Evolutionary conservation across 2,888 invertebrate genomes (phyloP).

Genomic region (Lycocerus yunnanus): DNA sequence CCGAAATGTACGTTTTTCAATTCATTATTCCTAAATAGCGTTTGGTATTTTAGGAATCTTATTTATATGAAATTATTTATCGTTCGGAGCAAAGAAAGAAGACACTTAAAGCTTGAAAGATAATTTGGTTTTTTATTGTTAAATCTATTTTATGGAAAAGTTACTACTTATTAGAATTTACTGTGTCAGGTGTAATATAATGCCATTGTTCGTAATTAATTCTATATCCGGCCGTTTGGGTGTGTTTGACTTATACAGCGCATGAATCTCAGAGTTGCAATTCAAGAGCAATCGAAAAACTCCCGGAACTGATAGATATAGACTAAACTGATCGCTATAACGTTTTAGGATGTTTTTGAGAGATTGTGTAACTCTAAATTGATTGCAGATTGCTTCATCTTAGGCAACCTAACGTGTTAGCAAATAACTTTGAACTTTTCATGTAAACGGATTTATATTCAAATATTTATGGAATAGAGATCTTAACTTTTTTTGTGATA

Average conservation of each 20-base stretch:
- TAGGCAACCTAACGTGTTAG: constrained; percentile 2
- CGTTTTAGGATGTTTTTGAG: constrained; percentile 24
- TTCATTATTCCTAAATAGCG: background rate
- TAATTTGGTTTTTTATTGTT: background rate
- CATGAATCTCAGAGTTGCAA: constrained; percentile 41
- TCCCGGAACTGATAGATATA: constrained; percentile 30
- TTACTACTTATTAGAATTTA: constrained; percentile 11
- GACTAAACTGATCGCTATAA: constrained; percentile 25
- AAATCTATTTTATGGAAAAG: background rate
- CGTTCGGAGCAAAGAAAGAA: background rate
- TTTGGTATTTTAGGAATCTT: background rate
- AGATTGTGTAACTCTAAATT: constrained; percentile 22
- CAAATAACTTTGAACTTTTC: constrained; percentile 6
- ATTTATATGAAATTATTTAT: background rate
- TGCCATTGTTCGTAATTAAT: constrained; percentile 30
- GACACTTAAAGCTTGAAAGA: background rate
- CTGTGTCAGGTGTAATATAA: constrained; percentile 13
- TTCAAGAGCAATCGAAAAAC: constrained; percentile 35
- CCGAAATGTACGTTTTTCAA: background rate
- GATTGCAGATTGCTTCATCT: constrained; percentile 8
- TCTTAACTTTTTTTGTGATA: no score
- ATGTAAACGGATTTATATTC: background rate
- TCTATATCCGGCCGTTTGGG: constrained; percentile 33
- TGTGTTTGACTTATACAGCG: constrained; percentile 43
- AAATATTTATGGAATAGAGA: background rate